Evolutionary conservation across 2,113 vertebrate genomes (phyloP).

Genomic region (Turdus rufiventris): DNA sequence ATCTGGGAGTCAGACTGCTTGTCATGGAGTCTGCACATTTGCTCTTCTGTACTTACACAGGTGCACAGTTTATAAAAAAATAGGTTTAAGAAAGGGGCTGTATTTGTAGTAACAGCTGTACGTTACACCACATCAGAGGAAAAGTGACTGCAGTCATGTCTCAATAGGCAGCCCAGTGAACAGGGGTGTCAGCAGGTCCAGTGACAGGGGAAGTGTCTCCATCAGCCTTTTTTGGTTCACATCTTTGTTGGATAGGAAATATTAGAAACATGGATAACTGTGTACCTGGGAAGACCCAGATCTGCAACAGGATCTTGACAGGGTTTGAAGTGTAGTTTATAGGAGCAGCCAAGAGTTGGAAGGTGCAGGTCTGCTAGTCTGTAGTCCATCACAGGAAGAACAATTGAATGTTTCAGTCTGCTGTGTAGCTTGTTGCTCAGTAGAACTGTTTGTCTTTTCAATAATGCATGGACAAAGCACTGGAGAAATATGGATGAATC

Average conservation of each 20-base stretch:
- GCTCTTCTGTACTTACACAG: background rate
- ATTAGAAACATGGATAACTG: background rate
- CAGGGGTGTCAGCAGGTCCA: background rate
- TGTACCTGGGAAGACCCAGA: background rate
- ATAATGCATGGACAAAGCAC: background rate
- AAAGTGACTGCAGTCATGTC: background rate
- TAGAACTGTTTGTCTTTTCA: background rate
- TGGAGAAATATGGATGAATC: background rate
- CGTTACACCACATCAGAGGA: slow-evolving; percentile 14
- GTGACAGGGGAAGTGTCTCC: background rate
- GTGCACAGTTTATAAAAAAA: background rate
- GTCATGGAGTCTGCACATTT: background rate
- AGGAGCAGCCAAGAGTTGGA: background rate
- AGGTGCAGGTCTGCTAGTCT: background rate
- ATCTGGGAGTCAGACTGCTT: background rate
- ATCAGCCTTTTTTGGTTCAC: background rate
- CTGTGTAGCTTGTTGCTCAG: background rate
- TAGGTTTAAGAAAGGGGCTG: background rate
- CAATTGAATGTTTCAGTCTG: background rate
- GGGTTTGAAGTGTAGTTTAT: background rate
- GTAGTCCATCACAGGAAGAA: background rate
- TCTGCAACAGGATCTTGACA: background rate
- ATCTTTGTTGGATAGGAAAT: background rate
- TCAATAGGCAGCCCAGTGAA: fast-evolving
- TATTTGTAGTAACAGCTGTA: background rate